Evolutionary conservation across 2,888 invertebrate genomes (phyloP).

Genomic region (Romanomermis culicivorax): DNA sequence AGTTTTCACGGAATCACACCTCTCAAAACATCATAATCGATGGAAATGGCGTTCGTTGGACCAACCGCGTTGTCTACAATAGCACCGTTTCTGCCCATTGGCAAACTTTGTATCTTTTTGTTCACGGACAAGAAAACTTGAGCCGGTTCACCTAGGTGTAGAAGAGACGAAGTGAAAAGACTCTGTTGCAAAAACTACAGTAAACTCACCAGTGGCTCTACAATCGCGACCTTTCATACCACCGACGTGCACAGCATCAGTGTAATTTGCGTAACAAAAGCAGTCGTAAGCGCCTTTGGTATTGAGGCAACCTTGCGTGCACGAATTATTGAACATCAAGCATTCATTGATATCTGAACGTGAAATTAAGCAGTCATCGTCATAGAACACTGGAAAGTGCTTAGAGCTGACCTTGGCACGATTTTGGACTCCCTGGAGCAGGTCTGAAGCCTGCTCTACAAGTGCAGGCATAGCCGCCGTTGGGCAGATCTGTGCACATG

Average conservation of each 20-base stretch:
- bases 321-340: conserved; percentile 49
- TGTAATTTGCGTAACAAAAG: conserved; percentile 43
- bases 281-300: conserved; percentile 72
- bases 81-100: conserved; percentile 24
- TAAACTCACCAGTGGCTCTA: conserved; percentile 16
- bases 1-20: conserved; percentile 16
- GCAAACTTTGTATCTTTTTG: background rate
- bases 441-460: conserved; percentile 74
- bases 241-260: conserved; percentile 26
- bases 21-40: conserved; percentile 60
- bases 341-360: conserved; percentile 65
- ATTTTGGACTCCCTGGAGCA: conserved; percentile 20
- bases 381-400: conserved; percentile 1
- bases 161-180: background rate
- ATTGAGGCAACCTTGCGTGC: conserved; percentile 79
- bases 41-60: conserved; percentile 50
- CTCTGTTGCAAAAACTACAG: background rate
- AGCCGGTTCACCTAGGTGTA: conserved; percentile 15
- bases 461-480: conserved; percentile 63
- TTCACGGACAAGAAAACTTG: conserved; percentile 20
- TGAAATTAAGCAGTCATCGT: background rate
- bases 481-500: conserved; percentile 71
- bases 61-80: conserved; percentile 43
- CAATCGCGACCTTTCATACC: conserved; percentile 28
- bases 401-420: conserved; percentile 29